Evolutionary conservation across 2,888 invertebrate species (phyloP).

Genomic region (Rhagonycha lutea): DNA sequence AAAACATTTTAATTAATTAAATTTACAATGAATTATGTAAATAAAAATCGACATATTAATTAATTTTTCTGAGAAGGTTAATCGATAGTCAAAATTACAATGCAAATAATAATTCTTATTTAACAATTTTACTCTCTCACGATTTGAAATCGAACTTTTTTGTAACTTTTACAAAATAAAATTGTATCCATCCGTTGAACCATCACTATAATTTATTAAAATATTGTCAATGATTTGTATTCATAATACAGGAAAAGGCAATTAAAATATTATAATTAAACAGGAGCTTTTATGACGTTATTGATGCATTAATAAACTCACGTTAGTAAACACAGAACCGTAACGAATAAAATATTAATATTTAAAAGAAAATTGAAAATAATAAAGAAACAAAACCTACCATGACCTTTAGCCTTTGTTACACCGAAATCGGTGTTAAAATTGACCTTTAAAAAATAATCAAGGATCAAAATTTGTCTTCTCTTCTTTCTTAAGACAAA

Average conservation of each 20-base stretch:
- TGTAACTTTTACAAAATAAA: neutral
- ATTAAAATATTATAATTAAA: neutral
- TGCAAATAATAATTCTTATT: neutral
- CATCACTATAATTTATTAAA: neutral
- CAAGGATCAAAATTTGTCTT: neutral
- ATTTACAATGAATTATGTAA: neutral
- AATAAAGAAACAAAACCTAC: neutral
- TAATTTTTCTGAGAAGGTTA: neutral
- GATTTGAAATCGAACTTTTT: too few relatives aligned
- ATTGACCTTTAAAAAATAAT: neutral
- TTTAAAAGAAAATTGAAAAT: neutral
- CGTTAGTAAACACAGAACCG: neutral
- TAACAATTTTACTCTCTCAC: too few relatives aligned
- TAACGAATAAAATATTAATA: neutral
- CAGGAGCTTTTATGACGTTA: neutral
- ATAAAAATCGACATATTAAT: neutral
- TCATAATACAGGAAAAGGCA: neutral
- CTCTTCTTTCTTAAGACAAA: neutral
- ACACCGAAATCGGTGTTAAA: neutral
- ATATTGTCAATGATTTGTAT: neutral
- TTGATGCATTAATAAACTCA: neutral
- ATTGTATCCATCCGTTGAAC: neutral
- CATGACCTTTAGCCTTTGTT: neutral
- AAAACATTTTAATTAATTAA: neutral
- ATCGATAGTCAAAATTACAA: neutral